phyloP scores from a whole-genome alignment of 35 echinoderm and acorn worm genomes.

The Ophiothrix spiculata region DNA sequence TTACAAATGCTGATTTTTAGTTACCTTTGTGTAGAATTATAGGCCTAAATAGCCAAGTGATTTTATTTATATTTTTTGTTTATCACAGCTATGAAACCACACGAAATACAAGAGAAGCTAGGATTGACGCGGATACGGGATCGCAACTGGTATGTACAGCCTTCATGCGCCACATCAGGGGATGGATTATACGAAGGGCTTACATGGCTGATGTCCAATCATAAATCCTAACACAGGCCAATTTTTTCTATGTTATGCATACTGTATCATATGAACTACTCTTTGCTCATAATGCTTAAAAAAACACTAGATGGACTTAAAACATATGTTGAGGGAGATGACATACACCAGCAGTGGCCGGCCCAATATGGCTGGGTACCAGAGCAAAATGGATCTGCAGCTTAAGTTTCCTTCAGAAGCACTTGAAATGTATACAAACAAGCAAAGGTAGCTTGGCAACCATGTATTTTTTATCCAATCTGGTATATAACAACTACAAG shows the following conservation, averaged over 20 bases:
- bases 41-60: neutral
- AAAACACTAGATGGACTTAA: too few relatives aligned
- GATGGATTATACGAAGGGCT: conserved; percentile 89
- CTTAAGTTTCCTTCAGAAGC: too few relatives aligned
- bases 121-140: conserved; percentile 88
- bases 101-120: conserved; percentile 95
- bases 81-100: conserved; percentile 94
- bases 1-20: too few relatives aligned
- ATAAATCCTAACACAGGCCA: conserved; percentile 70
- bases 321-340: too few relatives aligned
- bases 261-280: conserved; percentile 30
- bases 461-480: too few relatives aligned
- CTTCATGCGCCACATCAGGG: conserved; percentile 94
- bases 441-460: too few relatives aligned
- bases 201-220: conserved; percentile 90
- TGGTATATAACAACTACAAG: too few relatives aligned
- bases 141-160: conserved; percentile 98
- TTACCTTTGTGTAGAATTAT: neutral
- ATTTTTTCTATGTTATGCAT: conserved; percentile 20
- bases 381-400: too few relatives aligned
- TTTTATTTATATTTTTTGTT: conserved; percentile 1
- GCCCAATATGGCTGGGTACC: too few relatives aligned
- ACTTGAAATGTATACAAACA: too few relatives aligned
- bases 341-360: too few relatives aligned
- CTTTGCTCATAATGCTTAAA: conserved; percentile 12